phyloP scores from a whole-genome alignment of 2,888 invertebrate species.

The Bruchidius siliquastri region DNA sequence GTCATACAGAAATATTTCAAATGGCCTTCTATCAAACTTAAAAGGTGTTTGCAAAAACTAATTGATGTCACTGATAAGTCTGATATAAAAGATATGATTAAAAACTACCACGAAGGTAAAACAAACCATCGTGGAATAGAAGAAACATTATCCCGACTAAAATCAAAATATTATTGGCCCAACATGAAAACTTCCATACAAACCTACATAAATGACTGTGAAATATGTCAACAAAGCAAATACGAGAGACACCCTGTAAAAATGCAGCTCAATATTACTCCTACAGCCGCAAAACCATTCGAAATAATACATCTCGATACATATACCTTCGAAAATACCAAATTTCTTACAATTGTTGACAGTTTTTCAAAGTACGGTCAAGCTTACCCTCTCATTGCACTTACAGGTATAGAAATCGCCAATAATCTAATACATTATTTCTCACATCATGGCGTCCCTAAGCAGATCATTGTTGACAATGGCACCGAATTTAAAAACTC shows the following conservation, averaged over 20 bases:
- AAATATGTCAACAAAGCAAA: constrained; percentile 8
- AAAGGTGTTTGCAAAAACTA: constrained; percentile 4
- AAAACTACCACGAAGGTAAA: constrained; percentile 8
- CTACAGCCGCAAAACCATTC: constrained; percentile 3
- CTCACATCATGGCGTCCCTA: constrained; percentile 20
- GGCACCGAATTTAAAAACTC: constrained; percentile 23
- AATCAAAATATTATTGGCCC: constrained; percentile 12
- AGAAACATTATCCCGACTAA: constrained; percentile 6
- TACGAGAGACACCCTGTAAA: constrained; percentile 8
- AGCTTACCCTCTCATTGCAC: constrained; percentile 13
- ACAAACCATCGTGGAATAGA: constrained; percentile 9
- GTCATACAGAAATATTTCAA: constrained; percentile 1
- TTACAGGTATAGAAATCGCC: constrained; percentile 11
- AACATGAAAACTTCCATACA: constrained; percentile 9
- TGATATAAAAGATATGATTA: constrained; percentile 5
- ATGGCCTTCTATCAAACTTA: constrained; percentile 5
- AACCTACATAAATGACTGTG: constrained; percentile 11
- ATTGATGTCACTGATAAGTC: constrained; percentile 5
- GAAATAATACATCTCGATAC: constrained; percentile 13
- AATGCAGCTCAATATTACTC: constrained; percentile 4
- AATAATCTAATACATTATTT: constrained; percentile 17
- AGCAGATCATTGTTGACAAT: constrained; percentile 20
- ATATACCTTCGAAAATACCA: constrained; percentile 12
- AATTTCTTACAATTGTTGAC: constrained; percentile 23
- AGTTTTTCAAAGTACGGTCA: constrained; percentile 22